A percentile compares a stretch with the other conserved stretches of the same genome.
Conservation (phyloP, 2,113 vertebrate species). For the Speoplatyrhinus poulsoni region DNA sequence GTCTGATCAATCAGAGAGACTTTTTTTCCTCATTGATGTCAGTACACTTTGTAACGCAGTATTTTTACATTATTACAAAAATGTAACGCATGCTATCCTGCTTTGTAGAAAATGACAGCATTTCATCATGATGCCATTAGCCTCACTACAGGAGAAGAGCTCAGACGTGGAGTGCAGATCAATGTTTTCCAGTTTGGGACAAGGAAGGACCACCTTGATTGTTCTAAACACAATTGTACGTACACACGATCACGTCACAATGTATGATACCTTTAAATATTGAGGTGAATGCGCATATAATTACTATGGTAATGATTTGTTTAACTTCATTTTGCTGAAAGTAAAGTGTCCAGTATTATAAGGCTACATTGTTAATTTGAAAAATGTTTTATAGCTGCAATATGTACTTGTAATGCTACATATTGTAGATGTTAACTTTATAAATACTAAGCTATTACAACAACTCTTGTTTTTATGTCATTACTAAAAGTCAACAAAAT, state of each 20-base stretch:
- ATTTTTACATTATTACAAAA: not conserved
- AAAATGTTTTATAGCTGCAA: not conserved
- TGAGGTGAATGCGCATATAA: too few relatives aligned
- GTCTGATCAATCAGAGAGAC: constrained; percentile 20
- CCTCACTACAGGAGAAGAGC: constrained; percentile 73
- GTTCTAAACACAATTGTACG: constrained; percentile 60
- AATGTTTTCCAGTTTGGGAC: constrained; percentile 75
- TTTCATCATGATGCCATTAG: constrained; percentile 72
- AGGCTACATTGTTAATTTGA: not conserved
- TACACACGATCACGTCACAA: not conserved
- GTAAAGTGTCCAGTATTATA: not conserved
- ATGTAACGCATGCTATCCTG: not conserved
- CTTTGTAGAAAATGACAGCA: constrained; percentile 72
- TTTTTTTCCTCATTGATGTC: constrained; percentile 52
- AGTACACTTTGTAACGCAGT: constrained; percentile 1
- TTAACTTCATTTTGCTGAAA: not conserved
- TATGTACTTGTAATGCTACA: not conserved
- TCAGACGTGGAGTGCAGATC: not conserved
- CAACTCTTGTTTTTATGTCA: constrained; percentile 1
- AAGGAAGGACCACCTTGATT: constrained; percentile 49
- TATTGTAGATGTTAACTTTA: not conserved
- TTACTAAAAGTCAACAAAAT: constrained; percentile 52
- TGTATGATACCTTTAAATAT: too few relatives aligned
- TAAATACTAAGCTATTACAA: not conserved
- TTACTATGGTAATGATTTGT: too few relatives aligned